Evolutionary conservation across 2,797 vertebrate species (phyloP), one percentile per base, ranked within the genome.

Genomic region (Phoeniculus purpureus): DNA sequence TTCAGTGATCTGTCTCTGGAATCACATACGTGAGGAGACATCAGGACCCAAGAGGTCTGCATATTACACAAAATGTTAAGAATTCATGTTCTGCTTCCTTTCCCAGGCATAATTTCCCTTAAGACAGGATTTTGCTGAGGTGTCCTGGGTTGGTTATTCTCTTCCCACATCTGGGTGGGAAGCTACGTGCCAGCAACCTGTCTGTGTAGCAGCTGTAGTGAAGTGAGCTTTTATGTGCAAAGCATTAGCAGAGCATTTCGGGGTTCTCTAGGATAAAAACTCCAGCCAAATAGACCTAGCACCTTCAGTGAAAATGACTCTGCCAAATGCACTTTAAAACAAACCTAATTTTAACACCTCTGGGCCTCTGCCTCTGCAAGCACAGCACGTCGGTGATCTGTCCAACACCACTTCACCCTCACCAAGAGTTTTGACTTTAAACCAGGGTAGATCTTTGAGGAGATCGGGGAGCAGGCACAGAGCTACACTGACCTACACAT

Each of bases 211-310:
- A 89, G 89, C 82, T 90, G 85, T 73, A 89, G 34, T 51, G 74
- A 91, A 71, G 89, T 81, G 73, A 93, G 29, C 86, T 95, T 93
- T 93, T 90, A 86, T 82, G 61, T 88, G 61, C 67, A 79, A 32
- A 89, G 91, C 64, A 85, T 95, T 96, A 94, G 52, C 85, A 95
- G 85, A 91, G 55, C 74, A 48, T 89, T 94, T 94, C 76, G 64
- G 80, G 87, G 92, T 94, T 83, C 87, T 89, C 54, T 84, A 86
- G 82, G 82, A 95, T 90, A 80, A 92, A 93, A 93, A 79, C 71
- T 84, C n/a, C 18, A 73, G 60, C 62, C 74, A 32, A 74, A 90
- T 86, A 95, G 95, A 92, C 45, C 74, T 88, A 92, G 54, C 83
- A 91, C 72, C 64, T 81, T 81, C 74, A 66, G 26, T 37, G 84